Evolutionary conservation across 1,140 invertebrate species (phyloP).

Genomic region (Atta cephalotes): DNA sequence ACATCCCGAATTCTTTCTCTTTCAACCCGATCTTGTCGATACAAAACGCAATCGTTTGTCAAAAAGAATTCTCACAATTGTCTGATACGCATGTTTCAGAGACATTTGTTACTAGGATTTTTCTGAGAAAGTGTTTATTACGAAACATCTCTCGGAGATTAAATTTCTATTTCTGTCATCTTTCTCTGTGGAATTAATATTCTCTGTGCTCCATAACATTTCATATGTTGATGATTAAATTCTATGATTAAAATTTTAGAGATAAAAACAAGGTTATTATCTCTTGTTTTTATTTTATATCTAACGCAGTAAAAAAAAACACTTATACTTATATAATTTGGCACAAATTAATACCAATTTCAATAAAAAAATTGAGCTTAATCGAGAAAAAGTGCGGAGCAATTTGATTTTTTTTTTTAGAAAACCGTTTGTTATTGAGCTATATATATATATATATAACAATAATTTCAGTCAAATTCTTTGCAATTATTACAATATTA

Average conservation of each 20-base stretch:
- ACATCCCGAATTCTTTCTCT: constrained; percentile 19
- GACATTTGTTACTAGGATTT: neutral
- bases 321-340: too few species aligned
- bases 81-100: neutral
- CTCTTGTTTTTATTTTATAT: too few species aligned
- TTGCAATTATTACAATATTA: too few species aligned
- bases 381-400: too few species aligned
- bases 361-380: too few species aligned
- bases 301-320: too few species aligned
- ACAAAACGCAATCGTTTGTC: neutral
- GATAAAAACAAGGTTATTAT: too few species aligned
- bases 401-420: too few species aligned
- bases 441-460: too few species aligned
- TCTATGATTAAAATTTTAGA: neutral
- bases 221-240: constrained; percentile 36
- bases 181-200: constrained; percentile 10
- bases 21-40: neutral
- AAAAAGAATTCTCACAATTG: constrained; percentile 5
- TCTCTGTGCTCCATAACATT: neutral
- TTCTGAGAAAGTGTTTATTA: constrained; percentile 14
- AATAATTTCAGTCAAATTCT: too few species aligned
- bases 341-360: too few species aligned
- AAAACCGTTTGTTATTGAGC: too few species aligned
- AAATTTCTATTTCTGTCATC: neutral
- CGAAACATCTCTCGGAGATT: neutral